phyloP scores from a whole-genome alignment of 2,113 vertebrate genomes.

The Atrichornis clamosus region DNA sequence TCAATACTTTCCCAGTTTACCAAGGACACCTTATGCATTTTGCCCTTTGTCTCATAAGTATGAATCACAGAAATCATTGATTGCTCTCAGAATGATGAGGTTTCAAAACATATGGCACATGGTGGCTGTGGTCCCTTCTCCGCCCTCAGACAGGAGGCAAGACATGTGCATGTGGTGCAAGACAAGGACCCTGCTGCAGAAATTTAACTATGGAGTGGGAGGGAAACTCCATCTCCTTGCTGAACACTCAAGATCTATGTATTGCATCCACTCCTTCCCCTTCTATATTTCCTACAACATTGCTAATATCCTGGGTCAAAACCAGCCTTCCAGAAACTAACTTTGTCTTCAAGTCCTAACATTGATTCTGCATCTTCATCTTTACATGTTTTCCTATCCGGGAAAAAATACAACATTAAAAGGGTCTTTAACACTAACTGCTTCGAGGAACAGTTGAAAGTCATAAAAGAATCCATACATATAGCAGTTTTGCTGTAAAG shows the following conservation, averaged over 20 bases:
- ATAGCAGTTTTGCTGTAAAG: background rate
- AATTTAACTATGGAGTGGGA: background rate
- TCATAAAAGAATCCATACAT: background rate
- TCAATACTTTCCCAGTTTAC: background rate
- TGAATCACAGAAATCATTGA: background rate
- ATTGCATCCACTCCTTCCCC: background rate
- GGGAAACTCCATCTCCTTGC: background rate
- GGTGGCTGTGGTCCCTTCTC: background rate
- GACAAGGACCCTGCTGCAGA: background rate
- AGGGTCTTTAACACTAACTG: background rate
- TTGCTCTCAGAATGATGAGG: background rate
- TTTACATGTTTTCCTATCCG: background rate
- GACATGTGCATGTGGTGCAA: fast-evolving
- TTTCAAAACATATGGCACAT: background rate
- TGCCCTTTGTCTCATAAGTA: background rate
- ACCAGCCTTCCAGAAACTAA: background rate
- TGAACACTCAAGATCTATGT: fast-evolving
- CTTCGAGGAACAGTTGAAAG: background rate
- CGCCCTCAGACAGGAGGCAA: background rate
- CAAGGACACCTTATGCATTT: background rate
- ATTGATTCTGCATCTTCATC: background rate
- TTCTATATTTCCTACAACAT: background rate
- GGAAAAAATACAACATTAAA: background rate
- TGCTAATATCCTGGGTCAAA: background rate
- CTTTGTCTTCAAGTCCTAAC: background rate